Evolutionary conservation across 2,113 vertebrate genomes (phyloP).

Genomic region (Poecilia latipinna): DNA sequence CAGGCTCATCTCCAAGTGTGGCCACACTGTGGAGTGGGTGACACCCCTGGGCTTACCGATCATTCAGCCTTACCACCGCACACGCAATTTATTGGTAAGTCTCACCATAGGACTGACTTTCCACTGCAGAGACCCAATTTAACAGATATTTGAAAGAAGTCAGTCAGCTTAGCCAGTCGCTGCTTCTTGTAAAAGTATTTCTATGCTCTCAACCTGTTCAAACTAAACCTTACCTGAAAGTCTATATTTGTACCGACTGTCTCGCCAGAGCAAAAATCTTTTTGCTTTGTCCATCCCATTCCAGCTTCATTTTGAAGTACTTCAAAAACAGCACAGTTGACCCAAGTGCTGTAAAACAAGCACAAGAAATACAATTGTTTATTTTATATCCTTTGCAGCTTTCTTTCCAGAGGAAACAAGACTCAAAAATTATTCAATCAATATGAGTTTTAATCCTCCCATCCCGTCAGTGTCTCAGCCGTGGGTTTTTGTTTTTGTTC

Average conservation of each 20-base stretch:
- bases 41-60: conserved; percentile 92
- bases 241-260: not conserved
- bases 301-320: too few relatives aligned
- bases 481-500: not conserved
- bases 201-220: not conserved
- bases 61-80: conserved; percentile 91
- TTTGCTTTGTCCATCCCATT: too few relatives aligned
- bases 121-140: not conserved
- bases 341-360: too few relatives aligned
- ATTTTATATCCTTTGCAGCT: not conserved
- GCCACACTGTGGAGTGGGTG: conserved; percentile 92
- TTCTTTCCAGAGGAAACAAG: too few relatives aligned
- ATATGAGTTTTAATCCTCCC: not conserved
- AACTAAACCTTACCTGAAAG: not conserved
- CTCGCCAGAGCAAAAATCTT: too few relatives aligned
- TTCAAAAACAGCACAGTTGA: too few relatives aligned
- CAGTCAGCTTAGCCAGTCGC: not conserved
- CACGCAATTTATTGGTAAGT: conserved; percentile 80
- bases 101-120: not conserved
- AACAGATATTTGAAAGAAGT: not conserved
- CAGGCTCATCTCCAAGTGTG: conserved; percentile 87
- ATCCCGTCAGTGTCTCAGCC: not conserved
- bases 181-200: not conserved
- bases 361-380: not conserved
- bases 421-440: too few relatives aligned